These are phyloP conservation scores for Acinonyx jubatus DNA, from an alignment of 2,113 vertebrate species.

Conservation along the genomic window DNA sequence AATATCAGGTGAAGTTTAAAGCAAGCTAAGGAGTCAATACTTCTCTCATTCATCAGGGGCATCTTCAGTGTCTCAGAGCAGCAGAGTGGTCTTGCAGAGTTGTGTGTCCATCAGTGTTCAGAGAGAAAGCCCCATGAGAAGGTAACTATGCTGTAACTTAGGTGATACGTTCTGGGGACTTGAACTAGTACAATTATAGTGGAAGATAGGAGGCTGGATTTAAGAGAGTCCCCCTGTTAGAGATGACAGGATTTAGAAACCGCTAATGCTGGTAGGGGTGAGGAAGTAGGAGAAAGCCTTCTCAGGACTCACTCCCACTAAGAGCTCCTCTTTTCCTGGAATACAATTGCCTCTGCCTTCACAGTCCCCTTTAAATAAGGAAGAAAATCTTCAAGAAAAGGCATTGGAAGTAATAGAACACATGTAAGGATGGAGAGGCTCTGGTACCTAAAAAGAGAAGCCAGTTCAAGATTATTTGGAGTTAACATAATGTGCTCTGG, in stretches of 20 bases:
- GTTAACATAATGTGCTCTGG: not conserved
- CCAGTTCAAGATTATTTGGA: not conserved
- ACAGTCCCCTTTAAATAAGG: not conserved
- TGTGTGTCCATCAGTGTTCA: not conserved
- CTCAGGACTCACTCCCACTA: not conserved
- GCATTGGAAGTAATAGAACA: not conserved
- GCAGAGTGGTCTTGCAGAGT: not conserved
- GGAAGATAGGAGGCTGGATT: not conserved
- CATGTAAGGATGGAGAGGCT: not conserved
- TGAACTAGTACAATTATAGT: not conserved
- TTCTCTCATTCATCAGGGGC: not conserved
- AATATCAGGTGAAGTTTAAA: not conserved
- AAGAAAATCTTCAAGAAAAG: not conserved
- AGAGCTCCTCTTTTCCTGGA: not conserved
- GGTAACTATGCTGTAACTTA: not conserved
- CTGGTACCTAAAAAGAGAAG: not conserved
- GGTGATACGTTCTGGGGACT: not conserved
- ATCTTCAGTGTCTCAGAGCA: not conserved
- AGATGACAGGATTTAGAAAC: not conserved
- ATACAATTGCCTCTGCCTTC: not conserved
- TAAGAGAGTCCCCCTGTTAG: not conserved
- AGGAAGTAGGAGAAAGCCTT: not conserved
- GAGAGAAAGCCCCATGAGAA: not conserved
- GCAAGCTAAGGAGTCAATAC: not conserved
- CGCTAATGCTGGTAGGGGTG: not conserved